phyloP scores from a whole-genome alignment of 2,113 vertebrate genomes.

The Rhinichthys klamathensis region DNA sequence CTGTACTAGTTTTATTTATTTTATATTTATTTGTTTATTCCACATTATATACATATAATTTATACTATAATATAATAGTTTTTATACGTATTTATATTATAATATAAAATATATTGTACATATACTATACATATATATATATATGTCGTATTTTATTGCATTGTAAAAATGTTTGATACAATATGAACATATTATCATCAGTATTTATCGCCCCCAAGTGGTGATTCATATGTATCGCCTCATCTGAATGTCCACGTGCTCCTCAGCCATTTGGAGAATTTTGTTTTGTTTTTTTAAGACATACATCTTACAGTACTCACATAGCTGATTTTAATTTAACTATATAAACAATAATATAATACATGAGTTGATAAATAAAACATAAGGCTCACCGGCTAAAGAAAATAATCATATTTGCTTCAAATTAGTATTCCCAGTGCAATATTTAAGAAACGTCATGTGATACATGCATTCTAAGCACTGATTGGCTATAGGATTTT shows the following conservation, averaged over 20 bases:
- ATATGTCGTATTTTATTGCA: neutral
- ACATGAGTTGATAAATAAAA: neutral
- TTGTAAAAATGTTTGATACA: neutral
- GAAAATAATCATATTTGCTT: neutral
- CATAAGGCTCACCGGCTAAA: neutral
- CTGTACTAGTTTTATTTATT: neutral
- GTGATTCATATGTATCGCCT: conserved; percentile 34
- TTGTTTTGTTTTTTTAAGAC: neutral
- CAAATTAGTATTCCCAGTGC: neutral
- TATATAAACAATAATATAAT: neutral
- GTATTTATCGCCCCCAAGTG: conserved; percentile 66
- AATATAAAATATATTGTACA: neutral
- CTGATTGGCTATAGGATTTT: conserved; percentile 18
- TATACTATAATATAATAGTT: neutral
- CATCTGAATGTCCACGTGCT: neutral
- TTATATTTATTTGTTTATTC: neutral
- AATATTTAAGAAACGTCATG: too few species aligned
- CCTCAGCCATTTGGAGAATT: neutral
- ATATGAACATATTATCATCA: neutral
- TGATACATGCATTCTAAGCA: neutral
- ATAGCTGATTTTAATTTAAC: neutral
- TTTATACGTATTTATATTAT: neutral
- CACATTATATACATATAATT: neutral
- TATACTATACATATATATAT: neutral
- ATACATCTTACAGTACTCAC: neutral